A percentile compares a stretch with the other conserved stretches of the same genome.
phyloP scores from a whole-genome alignment of 2,113 vertebrate species.

The Gila orcuttii region DNA sequence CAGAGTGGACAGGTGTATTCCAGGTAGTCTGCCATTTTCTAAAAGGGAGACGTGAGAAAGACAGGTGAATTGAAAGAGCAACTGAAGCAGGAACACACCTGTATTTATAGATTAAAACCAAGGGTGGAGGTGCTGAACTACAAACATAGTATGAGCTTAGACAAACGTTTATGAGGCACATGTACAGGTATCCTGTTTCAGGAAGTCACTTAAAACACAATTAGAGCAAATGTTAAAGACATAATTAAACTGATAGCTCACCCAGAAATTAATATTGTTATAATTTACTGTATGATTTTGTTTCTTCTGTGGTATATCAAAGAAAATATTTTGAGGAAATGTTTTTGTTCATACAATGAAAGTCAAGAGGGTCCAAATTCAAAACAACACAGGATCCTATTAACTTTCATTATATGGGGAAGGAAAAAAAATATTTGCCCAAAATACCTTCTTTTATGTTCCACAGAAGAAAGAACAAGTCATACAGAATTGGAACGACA shows the following conservation, averaged over 20 bases:
- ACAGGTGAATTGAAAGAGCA: background rate
- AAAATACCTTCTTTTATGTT: too few relatives aligned
- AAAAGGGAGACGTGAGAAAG: background rate
- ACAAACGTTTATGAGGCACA: background rate
- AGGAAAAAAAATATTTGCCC: too few relatives aligned
- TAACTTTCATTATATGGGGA: too few relatives aligned
- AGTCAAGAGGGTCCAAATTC: too few relatives aligned
- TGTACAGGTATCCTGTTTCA: background rate
- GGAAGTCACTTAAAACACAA: background rate
- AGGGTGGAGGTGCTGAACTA: background rate
- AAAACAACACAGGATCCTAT: too few relatives aligned
- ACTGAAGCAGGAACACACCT: conserved; percentile 7
- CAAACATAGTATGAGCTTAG: background rate
- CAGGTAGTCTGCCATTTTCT: conserved; percentile 70
- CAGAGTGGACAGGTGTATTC: conserved; percentile 70
- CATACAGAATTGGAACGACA: too few relatives aligned
- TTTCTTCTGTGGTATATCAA: too few relatives aligned
- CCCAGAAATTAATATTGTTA: background rate
- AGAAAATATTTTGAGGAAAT: too few relatives aligned
- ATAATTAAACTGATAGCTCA: background rate
- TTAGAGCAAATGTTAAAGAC: background rate
- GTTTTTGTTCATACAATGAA: too few relatives aligned
- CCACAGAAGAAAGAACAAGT: too few relatives aligned
- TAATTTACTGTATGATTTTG: too few relatives aligned
- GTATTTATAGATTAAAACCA: conserved; percentile 47